Evolutionary conservation across 2,888 invertebrate species (phyloP), one percentile per base, ranked within the genome.

Genomic region (Petrolisthes cinctipes): DNA sequence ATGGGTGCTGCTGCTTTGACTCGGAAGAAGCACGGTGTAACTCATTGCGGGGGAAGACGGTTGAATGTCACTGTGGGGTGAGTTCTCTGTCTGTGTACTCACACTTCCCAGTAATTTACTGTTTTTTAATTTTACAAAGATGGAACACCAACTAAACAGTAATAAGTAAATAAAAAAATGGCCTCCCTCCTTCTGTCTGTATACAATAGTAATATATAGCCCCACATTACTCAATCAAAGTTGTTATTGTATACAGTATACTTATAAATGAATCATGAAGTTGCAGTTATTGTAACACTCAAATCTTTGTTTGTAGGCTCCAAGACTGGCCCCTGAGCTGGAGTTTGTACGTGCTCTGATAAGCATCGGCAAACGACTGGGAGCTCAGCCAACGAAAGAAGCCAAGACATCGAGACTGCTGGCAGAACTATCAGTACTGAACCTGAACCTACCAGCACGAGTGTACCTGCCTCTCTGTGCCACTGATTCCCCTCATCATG

Each of bases 381-480:
- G 96, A 92, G 95, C 95, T 84, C 94, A 97, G 91, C 95, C 96
- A 71, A 96, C 96, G 83, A 97, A 97, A 93, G 98, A 99, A 93
- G 96, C 97, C 91, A 97, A 98, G 93, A 98, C 97, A 91, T 97
- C 97, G 90, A 95, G 97, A 91, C 94, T 99, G 91, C 95, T 98
- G 91, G 98, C 98, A 86, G 99, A 99, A 93, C 94, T 99, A 91
- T 97, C 97, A 91, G 95, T 97, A 91, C 94, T 99, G 89, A 99
- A 99, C 94, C 95, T 99, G 91, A 99, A 99, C 94, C 94, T 99
- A 90, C 99, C 99, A 17, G 99, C 99, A 14, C 94, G 98, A 89
- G 99, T 99, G 90, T 99, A 99, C 99, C 94, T 99, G 91, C 99
- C 99, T 17, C 94, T 99, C 80, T 92, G 97, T 93, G 96, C 96